Evolutionary conservation across 1,140 invertebrate genomes (phyloP).

Genomic region (Brachionus plicatilis): DNA sequence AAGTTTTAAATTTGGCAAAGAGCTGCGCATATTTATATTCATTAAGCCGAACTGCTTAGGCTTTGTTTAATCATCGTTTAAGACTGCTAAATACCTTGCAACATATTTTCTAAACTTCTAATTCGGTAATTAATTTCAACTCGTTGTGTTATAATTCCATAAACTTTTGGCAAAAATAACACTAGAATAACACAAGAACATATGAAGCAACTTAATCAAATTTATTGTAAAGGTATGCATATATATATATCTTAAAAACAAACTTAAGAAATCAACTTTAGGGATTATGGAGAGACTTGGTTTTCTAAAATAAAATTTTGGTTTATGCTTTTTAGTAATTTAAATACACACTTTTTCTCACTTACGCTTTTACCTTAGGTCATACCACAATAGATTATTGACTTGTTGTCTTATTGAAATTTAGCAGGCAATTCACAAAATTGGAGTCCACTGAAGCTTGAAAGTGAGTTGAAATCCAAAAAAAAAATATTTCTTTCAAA

Average conservation of each 20-base stretch:
- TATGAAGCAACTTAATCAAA: neutral
- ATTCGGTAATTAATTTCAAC: conserved; percentile 38
- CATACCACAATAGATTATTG: conserved; percentile 20
- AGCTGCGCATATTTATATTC: neutral
- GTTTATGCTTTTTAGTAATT: neutral
- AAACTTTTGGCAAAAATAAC: conserved; percentile 17
- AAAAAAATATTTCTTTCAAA: neutral
- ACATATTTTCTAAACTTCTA: conserved; percentile 16
- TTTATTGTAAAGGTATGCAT: conserved; percentile 13
- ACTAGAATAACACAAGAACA: neutral
- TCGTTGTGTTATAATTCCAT: conserved; percentile 29
- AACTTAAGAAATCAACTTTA: conserved; percentile 4
- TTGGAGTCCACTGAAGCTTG: conserved; percentile 5
- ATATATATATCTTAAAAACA: conserved; percentile 9
- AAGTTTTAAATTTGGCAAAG: neutral
- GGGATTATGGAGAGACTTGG: neutral
- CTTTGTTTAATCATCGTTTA: conserved; percentile 22
- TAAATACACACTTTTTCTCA: conserved; percentile 16
- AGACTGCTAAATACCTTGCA: conserved; percentile 17
- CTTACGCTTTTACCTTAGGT: neutral
- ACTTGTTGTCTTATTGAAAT: conserved; percentile 8
- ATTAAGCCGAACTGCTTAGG: neutral
- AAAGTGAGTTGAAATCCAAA: neutral
- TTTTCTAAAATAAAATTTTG: neutral
- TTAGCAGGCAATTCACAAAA: conserved; percentile 15